phyloP scores from a whole-genome alignment of 2,888 invertebrate species.

The Plutella xylostella region DNA sequence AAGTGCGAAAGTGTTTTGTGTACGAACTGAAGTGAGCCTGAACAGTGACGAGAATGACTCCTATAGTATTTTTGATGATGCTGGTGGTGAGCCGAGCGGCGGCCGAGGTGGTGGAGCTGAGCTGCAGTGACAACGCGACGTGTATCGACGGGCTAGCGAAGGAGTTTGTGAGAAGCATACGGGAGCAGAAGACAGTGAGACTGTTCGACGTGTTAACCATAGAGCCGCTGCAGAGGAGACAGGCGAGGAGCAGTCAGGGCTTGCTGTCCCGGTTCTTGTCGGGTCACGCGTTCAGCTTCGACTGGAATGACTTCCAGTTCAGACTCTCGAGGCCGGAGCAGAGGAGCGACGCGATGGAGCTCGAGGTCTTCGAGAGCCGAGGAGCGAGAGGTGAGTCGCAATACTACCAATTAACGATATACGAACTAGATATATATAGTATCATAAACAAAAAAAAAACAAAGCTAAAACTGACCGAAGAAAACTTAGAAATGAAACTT shows the following conservation, averaged over 20 bases:
- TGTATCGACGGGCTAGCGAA: conserved; percentile 65
- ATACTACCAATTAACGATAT: no score
- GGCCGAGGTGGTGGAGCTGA: conserved; percentile 39
- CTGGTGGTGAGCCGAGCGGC: conserved; percentile 42
- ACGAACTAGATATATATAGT: no score
- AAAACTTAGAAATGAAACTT: no score
- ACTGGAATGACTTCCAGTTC: conserved; percentile 65
- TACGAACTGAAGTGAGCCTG: conserved; percentile 5
- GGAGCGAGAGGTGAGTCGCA: conserved; percentile 47
- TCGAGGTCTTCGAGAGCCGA: conserved; percentile 56
- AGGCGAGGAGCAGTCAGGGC: conserved; percentile 46
- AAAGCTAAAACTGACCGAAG: no score
- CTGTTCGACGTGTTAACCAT: conserved; percentile 67
- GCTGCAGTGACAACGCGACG: conserved; percentile 73
- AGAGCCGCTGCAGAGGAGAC: conserved; percentile 51
- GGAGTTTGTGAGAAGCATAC: conserved; percentile 60
- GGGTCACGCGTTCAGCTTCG: conserved; percentile 64
- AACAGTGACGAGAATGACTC: conserved; percentile 51
- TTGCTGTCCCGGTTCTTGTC: conserved; percentile 54
- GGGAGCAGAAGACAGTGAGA: conserved; percentile 62
- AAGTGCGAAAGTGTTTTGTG: conserved; percentile 33
- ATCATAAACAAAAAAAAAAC: no score
- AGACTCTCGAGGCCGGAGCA: conserved; percentile 56
- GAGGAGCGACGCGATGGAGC: conserved; percentile 55
- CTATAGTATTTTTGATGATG: conserved; percentile 42